phyloP scores from a whole-genome alignment of 2,888 invertebrate genomes.

The Nemurella pictetii region DNA sequence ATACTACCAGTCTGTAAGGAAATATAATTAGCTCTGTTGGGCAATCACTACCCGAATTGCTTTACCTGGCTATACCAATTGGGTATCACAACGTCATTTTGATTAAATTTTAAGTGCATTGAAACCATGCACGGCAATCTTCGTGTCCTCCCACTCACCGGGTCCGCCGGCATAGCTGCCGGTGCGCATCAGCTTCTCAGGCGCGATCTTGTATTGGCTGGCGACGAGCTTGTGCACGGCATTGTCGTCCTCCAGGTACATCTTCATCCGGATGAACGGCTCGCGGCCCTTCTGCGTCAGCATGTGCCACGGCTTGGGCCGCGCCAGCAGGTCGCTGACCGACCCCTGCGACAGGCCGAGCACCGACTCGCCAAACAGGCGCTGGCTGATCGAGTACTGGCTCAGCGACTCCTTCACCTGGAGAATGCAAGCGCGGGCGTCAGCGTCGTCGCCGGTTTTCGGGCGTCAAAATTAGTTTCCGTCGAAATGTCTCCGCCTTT shows the following conservation, averaged over 20 bases:
- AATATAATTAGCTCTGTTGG: too few relatives aligned
- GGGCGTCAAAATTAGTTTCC: too few relatives aligned
- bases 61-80: too few relatives aligned
- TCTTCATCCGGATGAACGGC: constrained; percentile 97
- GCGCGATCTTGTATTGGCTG: constrained; percentile 97
- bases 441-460: too few relatives aligned
- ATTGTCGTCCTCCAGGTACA: constrained; percentile 95
- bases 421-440: constrained; percentile 43
- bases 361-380: constrained; percentile 98
- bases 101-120: too few relatives aligned
- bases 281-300: constrained; percentile 95
- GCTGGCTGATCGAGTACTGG: constrained; percentile 95
- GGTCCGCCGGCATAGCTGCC: constrained; percentile 88
- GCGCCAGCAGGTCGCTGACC: constrained; percentile 93
- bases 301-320: constrained; percentile 99
- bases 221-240: constrained; percentile 94
- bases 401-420: constrained; percentile 90
- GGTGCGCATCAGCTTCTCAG: constrained; percentile 95
- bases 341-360: constrained; percentile 95
- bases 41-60: too few relatives aligned
- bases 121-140: too few relatives aligned
- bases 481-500: too few relatives aligned
- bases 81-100: too few relatives aligned
- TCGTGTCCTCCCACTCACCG: too few relatives aligned
- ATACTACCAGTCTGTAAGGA: too few relatives aligned